A percentile compares a stretch with the other conserved stretches of the same genome.
phyloP scores from a whole-genome alignment of 2,797 vertebrate genomes.

The Cercopithecus petaurista region DNA sequence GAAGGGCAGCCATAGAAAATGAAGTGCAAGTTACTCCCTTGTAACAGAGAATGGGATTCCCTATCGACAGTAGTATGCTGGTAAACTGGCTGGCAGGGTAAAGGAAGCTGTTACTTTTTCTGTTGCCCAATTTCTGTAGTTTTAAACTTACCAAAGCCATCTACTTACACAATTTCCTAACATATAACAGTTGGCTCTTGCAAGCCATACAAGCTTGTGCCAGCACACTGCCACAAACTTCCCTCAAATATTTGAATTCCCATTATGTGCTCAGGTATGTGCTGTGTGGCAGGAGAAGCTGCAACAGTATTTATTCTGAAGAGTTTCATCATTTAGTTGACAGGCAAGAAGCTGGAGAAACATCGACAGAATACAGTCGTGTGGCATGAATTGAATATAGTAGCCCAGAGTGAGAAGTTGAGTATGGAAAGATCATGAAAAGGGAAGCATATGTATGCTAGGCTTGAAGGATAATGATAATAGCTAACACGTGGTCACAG shows the following conservation, averaged over 20 bases:
- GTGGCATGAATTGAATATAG: not conserved
- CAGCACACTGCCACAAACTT: not conserved
- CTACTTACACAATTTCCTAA: not conserved
- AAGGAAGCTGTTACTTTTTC: not conserved
- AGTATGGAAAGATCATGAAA: not conserved
- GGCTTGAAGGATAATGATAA: not conserved
- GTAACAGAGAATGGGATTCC: not conserved
- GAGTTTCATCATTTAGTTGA: not conserved
- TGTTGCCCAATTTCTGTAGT: not conserved
- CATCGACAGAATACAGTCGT: not conserved
- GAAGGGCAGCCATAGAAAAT: not conserved
- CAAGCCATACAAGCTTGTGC: not conserved
- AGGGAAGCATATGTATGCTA: not conserved
- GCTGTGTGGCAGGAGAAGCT: not conserved
- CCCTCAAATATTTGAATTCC: not conserved
- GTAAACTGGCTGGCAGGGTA: not conserved
- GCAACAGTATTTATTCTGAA: not conserved
- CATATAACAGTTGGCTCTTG: not conserved
- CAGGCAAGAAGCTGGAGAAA: not conserved
- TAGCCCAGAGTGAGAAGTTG: not conserved
- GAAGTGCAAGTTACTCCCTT: not conserved
- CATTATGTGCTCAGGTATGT: conserved; percentile 1
- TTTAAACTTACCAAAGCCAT: not conserved
- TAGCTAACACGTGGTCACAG: not conserved
- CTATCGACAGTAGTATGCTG: not conserved